Evolutionary conservation across 2,888 invertebrate species (phyloP).

Genomic region (Masnerella sp.): DNA sequence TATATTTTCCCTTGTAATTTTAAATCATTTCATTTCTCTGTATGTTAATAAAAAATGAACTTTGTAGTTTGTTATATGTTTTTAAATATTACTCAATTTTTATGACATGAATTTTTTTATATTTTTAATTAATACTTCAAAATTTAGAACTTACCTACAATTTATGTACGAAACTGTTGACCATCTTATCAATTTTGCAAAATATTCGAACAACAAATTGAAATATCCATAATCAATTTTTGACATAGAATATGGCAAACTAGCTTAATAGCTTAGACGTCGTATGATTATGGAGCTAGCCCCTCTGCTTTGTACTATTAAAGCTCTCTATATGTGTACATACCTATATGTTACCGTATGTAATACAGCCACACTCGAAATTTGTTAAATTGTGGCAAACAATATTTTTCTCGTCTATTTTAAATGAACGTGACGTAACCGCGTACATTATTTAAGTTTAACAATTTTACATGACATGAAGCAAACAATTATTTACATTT

Average conservation of each 20-base stretch:
- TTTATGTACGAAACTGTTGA: too few species aligned
- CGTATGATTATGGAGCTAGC: slow-evolving; percentile 9
- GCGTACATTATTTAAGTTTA: slow-evolving; percentile 23
- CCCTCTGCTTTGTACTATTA: slow-evolving; percentile 15
- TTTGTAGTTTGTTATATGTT: too few species aligned
- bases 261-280: slow-evolving; percentile 17
- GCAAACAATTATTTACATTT: slow-evolving; percentile 1
- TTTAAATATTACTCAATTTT: too few species aligned
- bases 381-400: slow-evolving; percentile 32
- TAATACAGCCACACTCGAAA: slow-evolving; percentile 21
- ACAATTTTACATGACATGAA: slow-evolving; percentile 34
- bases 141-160: too few species aligned
- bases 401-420: slow-evolving; percentile 28
- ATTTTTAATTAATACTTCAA: too few species aligned
- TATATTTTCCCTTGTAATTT: too few species aligned
- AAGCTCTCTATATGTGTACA: slow-evolving; percentile 12
- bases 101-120: too few species aligned
- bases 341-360: slow-evolving; percentile 10
- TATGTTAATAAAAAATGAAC: too few species aligned
- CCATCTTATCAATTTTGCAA: background rate
- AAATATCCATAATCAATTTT: slow-evolving; percentile 5
- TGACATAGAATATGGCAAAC: slow-evolving; percentile 9
- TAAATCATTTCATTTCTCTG: too few species aligned
- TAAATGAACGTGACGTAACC: slow-evolving; percentile 19
- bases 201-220: background rate